These are phyloP conservation scores for Zele albiditarsus DNA, from an alignment of 2,888 invertebrate genomes.

Conservation along the genomic window DNA sequence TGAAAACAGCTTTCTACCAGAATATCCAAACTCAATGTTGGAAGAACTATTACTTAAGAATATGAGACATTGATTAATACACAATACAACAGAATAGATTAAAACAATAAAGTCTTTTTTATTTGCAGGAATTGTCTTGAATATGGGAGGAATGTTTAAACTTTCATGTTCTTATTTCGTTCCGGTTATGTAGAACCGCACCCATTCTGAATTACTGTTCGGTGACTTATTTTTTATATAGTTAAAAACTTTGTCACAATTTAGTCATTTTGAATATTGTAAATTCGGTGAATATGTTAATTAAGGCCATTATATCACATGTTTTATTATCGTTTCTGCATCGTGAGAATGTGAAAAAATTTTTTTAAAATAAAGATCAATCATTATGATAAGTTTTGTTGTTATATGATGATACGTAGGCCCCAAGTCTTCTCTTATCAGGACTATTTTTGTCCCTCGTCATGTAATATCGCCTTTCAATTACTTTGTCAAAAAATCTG, in stretches of 20 bases:
- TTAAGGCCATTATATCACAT: slow-evolving; percentile 24
- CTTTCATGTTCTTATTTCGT: neutral
- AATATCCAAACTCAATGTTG: neutral
- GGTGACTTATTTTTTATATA: too few species aligned
- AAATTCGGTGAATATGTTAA: neutral
- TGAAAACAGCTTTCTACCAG: too few species aligned
- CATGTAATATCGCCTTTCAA: slow-evolving; percentile 76
- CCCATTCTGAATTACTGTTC: neutral
- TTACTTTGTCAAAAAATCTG: slow-evolving; percentile 93
- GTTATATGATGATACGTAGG: slow-evolving; percentile 74
- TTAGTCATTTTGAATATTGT: neutral
- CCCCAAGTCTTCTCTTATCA: slow-evolving; percentile 74
- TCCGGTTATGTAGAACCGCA: neutral
- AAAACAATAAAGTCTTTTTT: slow-evolving; percentile 9
- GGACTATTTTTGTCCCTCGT: slow-evolving; percentile 74
- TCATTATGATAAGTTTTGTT: slow-evolving; percentile 76
- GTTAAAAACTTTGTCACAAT: neutral
- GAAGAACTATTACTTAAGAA: neutral
- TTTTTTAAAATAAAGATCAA: slow-evolving; percentile 37
- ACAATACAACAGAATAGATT: neutral
- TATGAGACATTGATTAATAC: neutral
- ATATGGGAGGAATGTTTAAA: slow-evolving; percentile 23
- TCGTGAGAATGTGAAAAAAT: neutral
- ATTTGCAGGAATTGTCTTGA: neutral
- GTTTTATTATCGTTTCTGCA: slow-evolving; percentile 5